Conservation (phyloP, 2,113 vertebrate species). For the Calidris pugnax region DNA sequence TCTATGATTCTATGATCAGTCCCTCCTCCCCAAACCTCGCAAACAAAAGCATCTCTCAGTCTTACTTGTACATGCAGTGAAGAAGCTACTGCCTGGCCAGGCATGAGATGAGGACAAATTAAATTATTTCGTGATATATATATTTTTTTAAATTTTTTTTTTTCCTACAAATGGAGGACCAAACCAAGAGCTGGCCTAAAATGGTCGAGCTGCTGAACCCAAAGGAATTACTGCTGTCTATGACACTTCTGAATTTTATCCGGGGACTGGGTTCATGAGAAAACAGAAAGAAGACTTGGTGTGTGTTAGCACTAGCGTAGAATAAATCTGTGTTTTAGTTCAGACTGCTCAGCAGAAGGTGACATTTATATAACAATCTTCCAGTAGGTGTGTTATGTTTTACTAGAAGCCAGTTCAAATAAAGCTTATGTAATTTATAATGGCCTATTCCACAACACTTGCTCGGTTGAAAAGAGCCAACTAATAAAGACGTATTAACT, state of each 20-base stretch:
- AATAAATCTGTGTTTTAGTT: neutral
- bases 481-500: constrained; percentile 32
- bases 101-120: neutral
- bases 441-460: neutral
- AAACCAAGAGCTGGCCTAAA: neutral
- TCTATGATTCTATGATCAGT: too few relatives aligned
- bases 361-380: constrained; percentile 28
- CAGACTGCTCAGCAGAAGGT: constrained; percentile 2
- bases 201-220: neutral
- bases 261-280: neutral
- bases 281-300: neutral
- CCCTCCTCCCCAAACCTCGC: neutral
- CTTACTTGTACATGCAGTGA: neutral
- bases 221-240: neutral
- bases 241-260: neutral
- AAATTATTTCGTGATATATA: neutral
- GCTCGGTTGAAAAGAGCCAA: constrained; percentile 22
- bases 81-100: neutral
- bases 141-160: too few relatives aligned
- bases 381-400: constrained; percentile 10
- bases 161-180: neutral
- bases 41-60: neutral
- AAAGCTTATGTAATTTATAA: constrained; percentile 27
- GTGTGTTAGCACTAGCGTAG: neutral
- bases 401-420: constrained; percentile 43